Base-by-base conservation (phyloP, 2,888 invertebrate species). In the Drosophila rellima region DNA sequence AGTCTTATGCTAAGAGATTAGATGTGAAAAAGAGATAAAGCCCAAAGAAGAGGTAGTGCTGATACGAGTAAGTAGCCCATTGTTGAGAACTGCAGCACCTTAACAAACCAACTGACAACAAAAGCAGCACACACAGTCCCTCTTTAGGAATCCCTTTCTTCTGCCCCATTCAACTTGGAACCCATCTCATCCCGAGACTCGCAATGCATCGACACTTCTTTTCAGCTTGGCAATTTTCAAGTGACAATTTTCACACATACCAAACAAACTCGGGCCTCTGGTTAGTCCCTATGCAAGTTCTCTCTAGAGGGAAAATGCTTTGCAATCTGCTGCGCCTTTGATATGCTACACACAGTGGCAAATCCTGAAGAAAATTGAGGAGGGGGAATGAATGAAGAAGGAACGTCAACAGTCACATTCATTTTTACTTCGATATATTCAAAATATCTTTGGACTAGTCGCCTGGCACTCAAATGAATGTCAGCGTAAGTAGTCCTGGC, bases 211-310 rank as follows among this genome's bases (percentile, higher is more conserved):
- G 50, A 70, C 56, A 68, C 64, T 68, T 74, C 79, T 54, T 64
- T 75, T 54, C 70, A 74, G 42, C 77, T 71, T 70, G 68, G 61
- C 73, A 81, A 81, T 87, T 84, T 82, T 75, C 84, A 83, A 83
- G 82, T 82, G 87, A 86, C 84, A 86, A 81, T 87, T 83, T 61
- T 35, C 63, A 70, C 84, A 86, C 69, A 83, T 60, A 48, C 42
- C 77, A 74, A 84, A 48, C 65, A 79, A 67, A 62, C 76, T 55
- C 54, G 52, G 62, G 44, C 47, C 67, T 74, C 68, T 71, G 61
- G 33, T 65, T 60, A 50, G 64, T 50, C 45, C 47, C 68, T 50
- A 60, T 68, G 57, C 56, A 57, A 50, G 20, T 37, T 11, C 18
- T 18, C 29, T 39, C 39, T 7, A 31, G 37, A 60, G 37, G 33